These are phyloP conservation scores for Dallia pectoralis DNA, from an alignment of 2,797 vertebrate genomes.

Conservation along the genomic window DNA sequence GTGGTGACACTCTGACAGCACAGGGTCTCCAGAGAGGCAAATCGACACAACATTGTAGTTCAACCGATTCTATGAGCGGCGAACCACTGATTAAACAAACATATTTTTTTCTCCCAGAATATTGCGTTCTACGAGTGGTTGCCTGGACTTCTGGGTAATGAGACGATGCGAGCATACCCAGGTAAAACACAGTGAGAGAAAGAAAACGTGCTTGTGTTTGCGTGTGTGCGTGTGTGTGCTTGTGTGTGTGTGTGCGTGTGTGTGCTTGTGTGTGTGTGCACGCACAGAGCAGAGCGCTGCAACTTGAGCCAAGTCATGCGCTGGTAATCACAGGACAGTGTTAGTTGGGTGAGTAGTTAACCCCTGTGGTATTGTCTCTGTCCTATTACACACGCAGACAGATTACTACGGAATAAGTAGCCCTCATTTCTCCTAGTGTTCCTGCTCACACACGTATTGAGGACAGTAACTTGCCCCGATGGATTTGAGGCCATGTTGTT, in stretches of 20 bases:
- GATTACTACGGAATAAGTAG: slow-evolving; percentile 55
- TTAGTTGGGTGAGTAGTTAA: slow-evolving; percentile 59
- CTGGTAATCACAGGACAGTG: slow-evolving; percentile 55
- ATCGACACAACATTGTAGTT: too few species aligned
- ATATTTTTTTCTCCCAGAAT: slow-evolving; percentile 69
- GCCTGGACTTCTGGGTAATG: slow-evolving; percentile 70
- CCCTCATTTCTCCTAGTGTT: background rate
- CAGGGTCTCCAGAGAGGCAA: too few species aligned
- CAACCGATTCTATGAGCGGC: too few species aligned
- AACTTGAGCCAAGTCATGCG: slow-evolving; percentile 54
- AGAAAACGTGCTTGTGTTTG: background rate
- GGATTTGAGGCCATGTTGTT: slow-evolving; percentile 15
- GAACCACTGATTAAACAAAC: too few species aligned
- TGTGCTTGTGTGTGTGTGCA: slow-evolving; percentile 28
- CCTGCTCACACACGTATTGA: too few species aligned
- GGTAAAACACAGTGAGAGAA: slow-evolving; percentile 70
- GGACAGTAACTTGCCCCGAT: too few species aligned
- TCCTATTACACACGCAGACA: slow-evolving; percentile 40
- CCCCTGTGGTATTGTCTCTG: slow-evolving; percentile 52
- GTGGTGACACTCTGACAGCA: too few species aligned
- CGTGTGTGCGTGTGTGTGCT: background rate
- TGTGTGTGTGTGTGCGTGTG: background rate
- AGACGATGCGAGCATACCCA: slow-evolving; percentile 69
- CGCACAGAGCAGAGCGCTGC: slow-evolving; percentile 36
- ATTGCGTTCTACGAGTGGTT: slow-evolving; percentile 93